Base-by-base conservation (phyloP, 92 coral and sea anemone genomes). In the Palythoa grandiflora region DNA sequence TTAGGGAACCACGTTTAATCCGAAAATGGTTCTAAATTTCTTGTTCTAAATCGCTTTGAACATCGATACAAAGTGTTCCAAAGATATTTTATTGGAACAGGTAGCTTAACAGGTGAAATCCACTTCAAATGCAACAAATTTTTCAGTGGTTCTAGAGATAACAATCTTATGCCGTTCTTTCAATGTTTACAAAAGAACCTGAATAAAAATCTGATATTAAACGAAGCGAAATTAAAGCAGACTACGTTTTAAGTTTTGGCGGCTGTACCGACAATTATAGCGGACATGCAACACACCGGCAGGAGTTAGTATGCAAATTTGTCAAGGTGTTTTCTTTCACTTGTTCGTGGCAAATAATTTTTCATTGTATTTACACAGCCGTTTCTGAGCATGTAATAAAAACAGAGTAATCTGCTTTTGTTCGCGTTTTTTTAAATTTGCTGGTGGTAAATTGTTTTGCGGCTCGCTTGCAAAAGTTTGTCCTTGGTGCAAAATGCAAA, bases 331-430 rank as follows among this genome's bases (percentile, higher is more conserved):
- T 81, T 80, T 81, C 59, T 47, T 66, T 66, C 20, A 44, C 71
- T 66, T 68, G 76, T 81, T 81, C 66, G 76, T 66, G 86, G 75
- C 86, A 81, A 81, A 81, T 68, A 68, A 38, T 40, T 63, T 66
- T 48, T 38, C 63, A 66, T 81, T 81, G 86, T 81, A 38, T 81
- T 81, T 81, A 57, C 75, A 66, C 86, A 81, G 86, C 86, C 86
- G 86, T 81, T 81, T 81, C 86, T 12, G 86, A 5, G 86, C 35
- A 19, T 65, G 76, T 81, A 39, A 66, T 71, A 81, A 81, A 65
- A 71, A 66, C 86, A 66, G 44, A 37, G 71, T 52, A 65, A 17
- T 81, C 66, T 28, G 75, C 66, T 81, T 81, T 68, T 81, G 86
- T 81, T 71, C 47, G 37, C 20, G 47, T 47, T 66, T 68, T 38